These are phyloP conservation scores for Agrypnus murinus DNA, from an alignment of 2,888 invertebrate genomes.

Conservation along the genomic window DNA sequence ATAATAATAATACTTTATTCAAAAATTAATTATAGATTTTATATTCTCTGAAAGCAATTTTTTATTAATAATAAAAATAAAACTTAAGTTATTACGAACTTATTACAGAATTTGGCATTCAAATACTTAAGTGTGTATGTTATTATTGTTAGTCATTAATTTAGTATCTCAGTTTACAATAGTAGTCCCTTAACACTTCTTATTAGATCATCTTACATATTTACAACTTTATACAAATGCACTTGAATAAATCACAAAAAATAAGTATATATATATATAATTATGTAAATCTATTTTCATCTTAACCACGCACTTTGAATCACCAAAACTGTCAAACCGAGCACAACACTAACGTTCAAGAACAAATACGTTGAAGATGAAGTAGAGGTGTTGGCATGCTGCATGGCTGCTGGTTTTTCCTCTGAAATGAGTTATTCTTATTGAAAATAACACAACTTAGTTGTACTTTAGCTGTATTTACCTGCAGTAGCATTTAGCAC, in stretches of 20 bases:
- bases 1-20: background rate
- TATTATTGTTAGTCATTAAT: constrained; percentile 1
- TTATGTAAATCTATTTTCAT: constrained; percentile 42
- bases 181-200: constrained; percentile 17
- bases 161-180: background rate
- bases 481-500: constrained; percentile 79
- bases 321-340: constrained; percentile 57
- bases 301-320: constrained; percentile 60
- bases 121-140: too few species aligned
- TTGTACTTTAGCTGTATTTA: constrained; percentile 53
- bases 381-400: constrained; percentile 77
- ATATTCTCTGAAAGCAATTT: constrained; percentile 14
- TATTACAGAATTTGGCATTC: constrained; percentile 21
- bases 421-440: constrained; percentile 74
- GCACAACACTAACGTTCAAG: constrained; percentile 61
- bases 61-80: background rate
- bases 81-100: constrained; percentile 16
- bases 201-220: constrained; percentile 34
- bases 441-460: too few species aligned
- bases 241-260: constrained; percentile 16
- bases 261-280: too few species aligned
- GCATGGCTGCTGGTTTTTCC: constrained; percentile 84
- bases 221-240: constrained; percentile 47
- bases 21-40: constrained; percentile 13
- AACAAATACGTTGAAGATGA: constrained; percentile 56